Evolutionary conservation across 2,797 vertebrate genomes (phyloP), one percentile per base, ranked within the genome.

Genomic region (Urocyon cinereoargenteus): DNA sequence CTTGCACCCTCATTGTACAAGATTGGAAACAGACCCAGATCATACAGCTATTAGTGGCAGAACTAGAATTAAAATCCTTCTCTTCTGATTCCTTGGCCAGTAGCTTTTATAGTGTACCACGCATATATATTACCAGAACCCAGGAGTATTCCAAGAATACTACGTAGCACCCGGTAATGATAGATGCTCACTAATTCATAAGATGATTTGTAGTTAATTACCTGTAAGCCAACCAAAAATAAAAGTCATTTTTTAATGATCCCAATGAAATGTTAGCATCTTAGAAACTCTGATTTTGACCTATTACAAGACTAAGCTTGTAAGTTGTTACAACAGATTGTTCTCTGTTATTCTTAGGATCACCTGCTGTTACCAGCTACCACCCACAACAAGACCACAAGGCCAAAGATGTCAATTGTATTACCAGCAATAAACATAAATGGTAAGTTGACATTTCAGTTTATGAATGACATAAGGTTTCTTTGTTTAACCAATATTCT

Each of bases 371-470:
- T 99, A 98, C 99, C 99, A 97, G 99, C 99, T 97, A 99, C 99
- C 84, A 99, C 98, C 97, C 99, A 99, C 98, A 99, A 99, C 98
- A 99, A 99, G 99, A 99, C 99, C 97, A 99, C 99, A 90, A 99
- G 99, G 95, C 99, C 99, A 92, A 99, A 99, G 99, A 99, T 99
- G 99, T 99, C 99, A 40, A 97, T 99, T 98, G 99, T 99, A 95
- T 98, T 99, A 98, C 99, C 99, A 97, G 99, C 99, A 90, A 99
- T 99, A 98, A 99, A 99, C 98, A 98, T 99, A 98, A 99, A 99
- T 77, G 99, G 99, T 99, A 99, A 99, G 99, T 98, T 82, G 59
- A 66, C 64, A 81, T 81, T 92, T 72, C 51, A n/a, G 5, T 75
- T 94, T 81, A 28, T 85, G 49, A 90, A 78, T 3, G 8, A 49